Evolutionary conservation across 2,797 vertebrate genomes (phyloP), one percentile per base, ranked within the genome.

Genomic region (Helicolenus hilgendorfi): DNA sequence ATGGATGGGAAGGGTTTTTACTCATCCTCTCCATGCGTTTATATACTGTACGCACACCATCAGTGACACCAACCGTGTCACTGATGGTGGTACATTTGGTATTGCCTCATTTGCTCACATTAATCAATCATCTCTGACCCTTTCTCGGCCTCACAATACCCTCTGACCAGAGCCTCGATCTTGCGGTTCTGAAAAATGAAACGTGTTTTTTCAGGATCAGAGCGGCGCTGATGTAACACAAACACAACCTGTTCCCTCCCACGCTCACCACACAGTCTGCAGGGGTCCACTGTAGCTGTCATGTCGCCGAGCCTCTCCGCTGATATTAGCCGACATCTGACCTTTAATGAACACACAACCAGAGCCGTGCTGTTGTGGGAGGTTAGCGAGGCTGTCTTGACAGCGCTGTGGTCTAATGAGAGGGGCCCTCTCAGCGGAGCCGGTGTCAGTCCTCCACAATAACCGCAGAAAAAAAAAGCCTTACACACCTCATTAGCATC

Each of bases 401-500:
- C 91, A 88, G 91, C 88, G 10, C 41, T 15, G 72, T 22, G 74
- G 88, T 79, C 85, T 96, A 96, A 96, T 94, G 94, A 96, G 95
- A 73, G 81, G 71, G 76, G 72, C n/a, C 33, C 65, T 78, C 84
- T 74, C 69, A 10, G 85, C 36, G 63, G 88, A 71, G 73, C 31
- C 14, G 0, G 13, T 86, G 84, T 93, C 89, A 86, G 82, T 79
- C 60, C 79, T 75, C 84, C 60, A 72, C 85, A 72, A 58, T 58
- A 81, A 79, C 72, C 49, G 55, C 55, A 71, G 60, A 59, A 53
- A 41, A 41, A 41, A 41, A 41, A 72, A 55, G 70, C 89, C 85
- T 75, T 77, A 31, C 84, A 91, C 85, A 56, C 86, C 94, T 96
- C 92, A 95, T 97, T 95, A 96, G 89, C 92, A 89, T 84, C 81